A percentile compares a stretch with the other conserved stretches of the same genome.
Evolutionary conservation across 2,113 vertebrate species (phyloP).

Genomic region (Platysteira castanea): DNA sequence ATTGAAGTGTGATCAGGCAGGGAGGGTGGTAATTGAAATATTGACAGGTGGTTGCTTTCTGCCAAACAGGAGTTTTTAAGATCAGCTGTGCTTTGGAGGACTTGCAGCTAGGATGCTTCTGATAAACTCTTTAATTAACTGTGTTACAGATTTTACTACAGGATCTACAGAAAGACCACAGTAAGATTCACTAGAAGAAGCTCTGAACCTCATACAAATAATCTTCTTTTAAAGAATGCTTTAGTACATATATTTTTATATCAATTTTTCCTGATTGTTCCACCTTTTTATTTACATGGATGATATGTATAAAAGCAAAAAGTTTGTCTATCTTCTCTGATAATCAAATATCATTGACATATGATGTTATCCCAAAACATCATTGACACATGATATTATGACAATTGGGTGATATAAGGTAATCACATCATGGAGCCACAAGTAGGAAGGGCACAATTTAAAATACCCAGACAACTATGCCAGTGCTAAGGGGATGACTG

Average conservation of each 20-base stretch:
- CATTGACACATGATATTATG: neutral
- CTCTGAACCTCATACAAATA: neutral
- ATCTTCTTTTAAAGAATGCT: neutral
- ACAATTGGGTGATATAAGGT: neutral
- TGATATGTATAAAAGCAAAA: neutral
- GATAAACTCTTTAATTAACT: neutral
- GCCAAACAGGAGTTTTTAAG: conserved; percentile 67
- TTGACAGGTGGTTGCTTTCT: conserved; percentile 85
- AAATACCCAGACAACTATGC: neutral
- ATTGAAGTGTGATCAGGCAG: conserved; percentile 81
- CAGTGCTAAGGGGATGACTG: neutral
- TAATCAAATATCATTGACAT: neutral
- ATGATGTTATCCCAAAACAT: neutral
- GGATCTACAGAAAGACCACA: neutral
- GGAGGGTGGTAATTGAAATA: conserved; percentile 70
- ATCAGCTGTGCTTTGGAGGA: conserved; percentile 42
- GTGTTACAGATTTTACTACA: neutral
- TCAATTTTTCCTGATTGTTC: neutral
- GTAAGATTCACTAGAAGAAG: neutral
- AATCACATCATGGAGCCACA: neutral
- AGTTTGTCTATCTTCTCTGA: neutral
- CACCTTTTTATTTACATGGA: neutral
- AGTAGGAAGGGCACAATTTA: neutral
- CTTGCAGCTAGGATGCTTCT: conserved; percentile 33
- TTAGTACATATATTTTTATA: neutral